Base-by-base conservation (phyloP, 2,888 invertebrate species). In the Magallana nippona region DNA sequence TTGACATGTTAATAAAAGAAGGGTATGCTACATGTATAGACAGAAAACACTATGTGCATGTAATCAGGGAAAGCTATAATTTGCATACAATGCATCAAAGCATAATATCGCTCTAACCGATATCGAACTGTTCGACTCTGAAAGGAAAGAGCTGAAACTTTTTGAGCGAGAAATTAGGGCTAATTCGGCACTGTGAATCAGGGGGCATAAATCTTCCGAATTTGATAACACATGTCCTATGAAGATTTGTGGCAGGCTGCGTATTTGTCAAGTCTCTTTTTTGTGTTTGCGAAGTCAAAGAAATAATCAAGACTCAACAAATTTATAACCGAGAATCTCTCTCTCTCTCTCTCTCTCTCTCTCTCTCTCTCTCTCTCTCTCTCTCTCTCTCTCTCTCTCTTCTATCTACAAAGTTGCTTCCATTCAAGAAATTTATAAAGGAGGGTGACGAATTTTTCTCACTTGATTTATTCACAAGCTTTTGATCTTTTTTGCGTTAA, bases 391-490 rank as follows among this genome's bases (percentile, higher is more conserved):
- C 71, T 71, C 71, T 71, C 27, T 22, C 71, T 27, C 13, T 71
- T 13, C 19, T 32, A 71, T 13, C 13, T 11, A 63, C 27, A 27
- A 22, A 71, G 71, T 22, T 71, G 22, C 71, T 13, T 71, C 22
- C 71, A 71, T 71, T 71, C 71, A 71, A 22, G 15, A 71, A 60
- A 60, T 60, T 60, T n/a, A 60, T 17, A 5, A 71, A 71, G 32
- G 44, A 44, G 71, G 71, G 22, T 71, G 71, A 71, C 71, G 32
- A 71, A 71, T 27, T 27, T 32, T 27, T 17, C 27, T 71, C 71
- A 71, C 71, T 71, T 71, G 71, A 71, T 71, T 71, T 71, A 71
- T 71, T 71, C 71, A 32, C 32, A 71, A 27, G 71, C 71, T 71
- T 71, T 71, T 71, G 71, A 71, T 71, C 71, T 71, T 15, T 22